These are phyloP conservation scores for Trichonephila inaurata DNA, from an alignment of 1,140 invertebrate species.

Conservation along the genomic window DNA sequence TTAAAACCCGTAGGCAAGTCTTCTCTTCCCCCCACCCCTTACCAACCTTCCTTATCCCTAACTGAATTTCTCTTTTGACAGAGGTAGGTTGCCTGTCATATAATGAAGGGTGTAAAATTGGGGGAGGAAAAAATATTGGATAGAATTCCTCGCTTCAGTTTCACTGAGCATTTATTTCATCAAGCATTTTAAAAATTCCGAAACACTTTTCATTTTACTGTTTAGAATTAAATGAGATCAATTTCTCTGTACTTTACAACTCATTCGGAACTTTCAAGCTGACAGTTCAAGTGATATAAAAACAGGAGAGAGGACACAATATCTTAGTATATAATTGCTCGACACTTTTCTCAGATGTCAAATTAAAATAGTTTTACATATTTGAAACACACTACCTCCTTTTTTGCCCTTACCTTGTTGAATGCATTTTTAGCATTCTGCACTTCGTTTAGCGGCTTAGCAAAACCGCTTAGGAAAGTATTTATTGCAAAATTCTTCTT, in stretches of 20 bases:
- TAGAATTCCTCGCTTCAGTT: slow-evolving; percentile 50
- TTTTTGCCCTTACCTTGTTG: too few relatives aligned
- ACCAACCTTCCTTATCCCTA: not conserved
- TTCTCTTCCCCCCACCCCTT: not conserved
- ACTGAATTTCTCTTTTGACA: slow-evolving; percentile 53
- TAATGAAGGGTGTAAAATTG: slow-evolving; percentile 35
- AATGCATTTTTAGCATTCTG: slow-evolving; percentile 57
- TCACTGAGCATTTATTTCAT: not conserved
- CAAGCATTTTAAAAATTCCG: not conserved
- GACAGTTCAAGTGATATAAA: not conserved
- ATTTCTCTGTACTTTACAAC: not conserved
- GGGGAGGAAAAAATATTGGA: not conserved
- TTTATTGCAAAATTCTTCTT: slow-evolving; percentile 45
- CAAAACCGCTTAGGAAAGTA: slow-evolving; percentile 36
- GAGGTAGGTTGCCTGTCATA: slow-evolving; percentile 13
- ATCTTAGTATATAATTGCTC: slow-evolving; percentile 53
- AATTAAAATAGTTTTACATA: slow-evolving; percentile 60
- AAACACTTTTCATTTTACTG: slow-evolving; percentile 18
- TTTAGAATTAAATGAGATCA: slow-evolving; percentile 46
- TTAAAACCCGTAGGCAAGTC: slow-evolving; percentile 23
- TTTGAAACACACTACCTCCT: slow-evolving; percentile 18
- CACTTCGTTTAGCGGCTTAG: slow-evolving; percentile 22
- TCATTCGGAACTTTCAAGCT: slow-evolving; percentile 3
- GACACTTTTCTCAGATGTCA: slow-evolving; percentile 70
- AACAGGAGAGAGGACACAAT: slow-evolving; percentile 5